Evolutionary conservation across 2,888 invertebrate genomes (phyloP).

Genomic region (Caenorhabditis uteleia): DNA sequence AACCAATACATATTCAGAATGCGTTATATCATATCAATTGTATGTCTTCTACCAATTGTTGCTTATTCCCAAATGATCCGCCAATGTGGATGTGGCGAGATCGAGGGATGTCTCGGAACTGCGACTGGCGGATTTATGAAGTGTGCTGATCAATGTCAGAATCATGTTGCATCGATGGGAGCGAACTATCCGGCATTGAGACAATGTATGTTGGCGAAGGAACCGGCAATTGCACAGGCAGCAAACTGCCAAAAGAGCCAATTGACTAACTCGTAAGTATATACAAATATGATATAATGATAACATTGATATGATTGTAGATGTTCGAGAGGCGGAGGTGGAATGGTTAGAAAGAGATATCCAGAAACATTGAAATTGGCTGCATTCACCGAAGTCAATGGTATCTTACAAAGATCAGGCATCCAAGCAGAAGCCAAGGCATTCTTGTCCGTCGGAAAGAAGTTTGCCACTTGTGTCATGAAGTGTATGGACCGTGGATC

Average conservation of each 20-base stretch:
- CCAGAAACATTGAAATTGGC: conserved; percentile 68
- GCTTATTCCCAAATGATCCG: conserved; percentile 51
- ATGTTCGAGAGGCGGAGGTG: conserved; percentile 53
- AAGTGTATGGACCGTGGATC: conserved; percentile 61
- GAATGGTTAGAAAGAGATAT: conserved; percentile 64
- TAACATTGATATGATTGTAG: conserved; percentile 19
- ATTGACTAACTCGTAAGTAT: conserved; percentile 47
- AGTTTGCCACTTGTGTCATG: conserved; percentile 62
- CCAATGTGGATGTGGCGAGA: conserved; percentile 60
- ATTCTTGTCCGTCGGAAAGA: conserved; percentile 60
- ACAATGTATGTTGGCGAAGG: conserved; percentile 52
- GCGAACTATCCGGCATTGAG: conserved; percentile 57
- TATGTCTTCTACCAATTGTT: neutral
- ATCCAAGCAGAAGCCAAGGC: conserved; percentile 59
- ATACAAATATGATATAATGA: neutral
- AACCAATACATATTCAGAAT: too few relatives aligned
- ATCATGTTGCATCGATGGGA: conserved; percentile 60
- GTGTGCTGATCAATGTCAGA: conserved; percentile 63
- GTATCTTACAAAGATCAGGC: conserved; percentile 54
- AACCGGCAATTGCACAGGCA: conserved; percentile 48
- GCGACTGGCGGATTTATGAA: conserved; percentile 51
- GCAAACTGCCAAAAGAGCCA: conserved; percentile 55
- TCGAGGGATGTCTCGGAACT: conserved; percentile 44
- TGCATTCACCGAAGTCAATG: conserved; percentile 62
- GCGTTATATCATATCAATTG: neutral